Evolutionary conservation across 2,888 invertebrate species (phyloP), one percentile per base, ranked within the genome.

Genomic region (Aspidiotus destructor): DNA sequence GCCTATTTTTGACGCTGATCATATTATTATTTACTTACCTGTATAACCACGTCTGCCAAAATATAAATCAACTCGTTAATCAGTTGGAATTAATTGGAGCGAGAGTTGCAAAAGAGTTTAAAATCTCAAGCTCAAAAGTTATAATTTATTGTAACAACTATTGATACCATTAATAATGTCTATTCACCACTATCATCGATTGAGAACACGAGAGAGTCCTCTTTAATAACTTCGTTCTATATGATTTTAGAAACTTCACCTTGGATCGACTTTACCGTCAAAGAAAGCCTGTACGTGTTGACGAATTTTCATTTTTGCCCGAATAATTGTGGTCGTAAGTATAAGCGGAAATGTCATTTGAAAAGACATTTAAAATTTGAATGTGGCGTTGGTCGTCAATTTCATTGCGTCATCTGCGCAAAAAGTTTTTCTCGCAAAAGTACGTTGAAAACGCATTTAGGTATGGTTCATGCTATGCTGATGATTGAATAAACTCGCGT

Each of bases 381-480:
- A 73, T 84, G 84, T 73, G 83, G 83, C 0, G 78, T 80, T 62
- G 83, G 82, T 72, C 84, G 84, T 2, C 81, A 81, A 73, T 84
- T 84, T 75, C 81, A 82, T 71, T 85, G 85, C 71, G 80, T 80
- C 54, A 79, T 82, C 73, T 85, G 85, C 76, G 61, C 53, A 17
- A 71, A 69, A 62, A 58, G 54, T 10, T 71, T 71, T 42, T 69
- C 70, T 41, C 62, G 64, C 7, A 69, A 70, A 44, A 63, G 67
- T 15, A 60, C 67, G 1, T 52, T 71, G 28, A 70, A 70, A 52
- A 63, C 69, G 41, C 70, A 71, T 52, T 64, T 61, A 62, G 69
- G 67, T 28, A 63, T 70, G 48, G 69, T 70, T 48, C 70, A 71
- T 60, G 67, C 69, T 44, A 64, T 71, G 40, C 16, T 71, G 17